Evolutionary conservation across 1,140 invertebrate species (phyloP), one percentile per base, ranked within the genome.

Genomic region (Trinorchestia longiramus): DNA sequence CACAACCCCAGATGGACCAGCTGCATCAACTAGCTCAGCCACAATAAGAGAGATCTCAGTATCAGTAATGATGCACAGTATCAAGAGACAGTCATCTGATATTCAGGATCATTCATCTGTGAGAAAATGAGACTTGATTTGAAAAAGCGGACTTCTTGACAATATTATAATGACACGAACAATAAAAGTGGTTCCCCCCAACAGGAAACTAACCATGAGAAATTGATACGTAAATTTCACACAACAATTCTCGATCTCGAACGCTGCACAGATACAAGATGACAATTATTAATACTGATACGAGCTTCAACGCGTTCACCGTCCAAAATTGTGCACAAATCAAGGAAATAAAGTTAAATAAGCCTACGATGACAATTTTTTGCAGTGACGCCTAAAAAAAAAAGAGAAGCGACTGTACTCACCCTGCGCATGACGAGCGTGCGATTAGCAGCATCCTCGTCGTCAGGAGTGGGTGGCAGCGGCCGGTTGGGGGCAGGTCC

Each of bases 361-460:
- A 77, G 11, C 28, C 15, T 77, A 1, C 62, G 28, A 77, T 36
- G 1, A 77, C 11, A 23, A 77, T 3, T 77, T 77, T 3, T 23
- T 11, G 11, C 62, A 11, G 62, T 36, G 28, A 77, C 62, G 62
- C 62, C 62, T 36, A 77, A 3, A 19, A 77, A 77, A 28, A 77
- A 53, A 77, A 77, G 62, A 77, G 62, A 19, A 53, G 11, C 28
- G 28, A 28, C 62, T 77, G 28, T 3, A 90, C 98, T 98, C 98
- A 99, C 99, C 98, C 99, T 98, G 98, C 98, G 98, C 98, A 99
- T 98, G 97, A 99, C 99, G 97, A 99, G 98, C 96, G 99, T 99
- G 97, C 98, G 98, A 97, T 99, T 99, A 96, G 98, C 98, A 96
- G 98, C 98, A 95, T 98, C 98, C 97, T 99, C 98, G 97, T 99